A percentile compares a stretch with the other conserved stretches of the same genome.
phyloP scores from a whole-genome alignment of 2,113 vertebrate species.

The Lipophrys pholis region DNA sequence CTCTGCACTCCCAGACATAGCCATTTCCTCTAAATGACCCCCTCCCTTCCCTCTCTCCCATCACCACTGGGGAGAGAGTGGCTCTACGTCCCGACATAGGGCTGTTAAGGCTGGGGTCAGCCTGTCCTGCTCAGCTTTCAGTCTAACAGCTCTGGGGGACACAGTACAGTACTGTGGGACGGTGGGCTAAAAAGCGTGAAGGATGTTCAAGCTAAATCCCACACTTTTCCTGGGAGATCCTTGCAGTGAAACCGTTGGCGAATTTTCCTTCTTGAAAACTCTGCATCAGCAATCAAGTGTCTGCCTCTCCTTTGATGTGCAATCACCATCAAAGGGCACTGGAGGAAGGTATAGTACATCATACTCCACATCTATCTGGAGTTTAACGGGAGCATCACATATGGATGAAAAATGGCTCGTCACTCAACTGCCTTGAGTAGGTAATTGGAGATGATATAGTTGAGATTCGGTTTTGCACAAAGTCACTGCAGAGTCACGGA shows the following conservation, averaged over 20 bases:
- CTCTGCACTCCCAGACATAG: constrained; percentile 55
- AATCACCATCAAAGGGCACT: constrained; percentile 61
- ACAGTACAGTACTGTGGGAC: neutral
- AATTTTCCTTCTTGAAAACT: constrained; percentile 41
- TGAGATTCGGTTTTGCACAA: constrained; percentile 48
- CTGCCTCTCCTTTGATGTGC: constrained; percentile 51
- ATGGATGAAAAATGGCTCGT: constrained; percentile 56
- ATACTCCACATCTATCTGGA: constrained; percentile 30
- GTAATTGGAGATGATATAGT: constrained; percentile 69
- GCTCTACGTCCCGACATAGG: constrained; percentile 29
- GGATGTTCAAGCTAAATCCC: constrained; percentile 52
- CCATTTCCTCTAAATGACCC: constrained; percentile 71
- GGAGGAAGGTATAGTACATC: constrained; percentile 30
- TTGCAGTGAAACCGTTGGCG: constrained; percentile 18
- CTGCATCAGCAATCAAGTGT: constrained; percentile 47
- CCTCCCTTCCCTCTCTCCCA: constrained; percentile 1
- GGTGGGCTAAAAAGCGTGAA: constrained; percentile 32
- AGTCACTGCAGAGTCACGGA: constrained; percentile 54
- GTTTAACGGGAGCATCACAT: constrained; percentile 40
- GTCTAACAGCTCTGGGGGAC: constrained; percentile 12
- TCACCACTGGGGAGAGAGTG: constrained; percentile 38
- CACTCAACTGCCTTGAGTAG: constrained; percentile 57
- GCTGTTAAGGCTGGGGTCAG: constrained; percentile 45
- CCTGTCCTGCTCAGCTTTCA: constrained; percentile 44
- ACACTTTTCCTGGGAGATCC: constrained; percentile 33